phyloP scores from a whole-genome alignment of 1,140 invertebrate genomes.

The Charaxes varanes region DNA sequence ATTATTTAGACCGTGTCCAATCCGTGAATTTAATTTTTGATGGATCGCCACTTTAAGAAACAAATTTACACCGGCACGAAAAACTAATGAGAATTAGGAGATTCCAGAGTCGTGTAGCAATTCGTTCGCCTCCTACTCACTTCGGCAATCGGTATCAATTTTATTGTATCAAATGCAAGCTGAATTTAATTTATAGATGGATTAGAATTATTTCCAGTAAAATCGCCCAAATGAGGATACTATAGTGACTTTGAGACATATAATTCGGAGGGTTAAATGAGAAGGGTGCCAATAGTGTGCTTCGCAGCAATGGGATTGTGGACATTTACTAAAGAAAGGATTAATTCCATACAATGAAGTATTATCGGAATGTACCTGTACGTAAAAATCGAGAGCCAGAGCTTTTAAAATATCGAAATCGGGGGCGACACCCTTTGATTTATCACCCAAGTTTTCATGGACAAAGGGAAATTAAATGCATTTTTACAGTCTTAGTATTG shows the following conservation, averaged over 20 bases:
- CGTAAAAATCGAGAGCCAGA: constrained; percentile 30
- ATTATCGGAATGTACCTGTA: constrained; percentile 3
- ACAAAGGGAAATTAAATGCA: constrained; percentile 1
- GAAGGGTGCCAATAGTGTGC: constrained; percentile 21
- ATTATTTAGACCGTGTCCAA: too few relatives aligned
- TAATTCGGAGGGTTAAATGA: too few relatives aligned
- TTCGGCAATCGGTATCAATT: too few relatives aligned
- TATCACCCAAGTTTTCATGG: constrained; percentile 11
- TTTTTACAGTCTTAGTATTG: neutral
- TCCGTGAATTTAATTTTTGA: too few relatives aligned
- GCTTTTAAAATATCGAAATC: constrained; percentile 24
- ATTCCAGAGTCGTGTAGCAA: too few relatives aligned
- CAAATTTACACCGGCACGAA: too few relatives aligned
- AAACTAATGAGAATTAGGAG: too few relatives aligned
- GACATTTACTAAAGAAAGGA: constrained; percentile 11
- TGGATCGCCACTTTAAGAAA: too few relatives aligned
- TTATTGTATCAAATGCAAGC: neutral
- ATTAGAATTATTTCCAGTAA: neutral
- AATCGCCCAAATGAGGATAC: constrained; percentile 9
- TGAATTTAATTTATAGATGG: neutral
- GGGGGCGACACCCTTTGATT: constrained; percentile 16
- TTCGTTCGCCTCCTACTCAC: too few relatives aligned
- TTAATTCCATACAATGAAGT: constrained; percentile 8
- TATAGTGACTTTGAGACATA: constrained; percentile 11
- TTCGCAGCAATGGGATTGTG: constrained; percentile 1